Evolutionary conservation across 2,797 vertebrate genomes (phyloP).

Genomic region (Pseudopleuronectes americanus): DNA sequence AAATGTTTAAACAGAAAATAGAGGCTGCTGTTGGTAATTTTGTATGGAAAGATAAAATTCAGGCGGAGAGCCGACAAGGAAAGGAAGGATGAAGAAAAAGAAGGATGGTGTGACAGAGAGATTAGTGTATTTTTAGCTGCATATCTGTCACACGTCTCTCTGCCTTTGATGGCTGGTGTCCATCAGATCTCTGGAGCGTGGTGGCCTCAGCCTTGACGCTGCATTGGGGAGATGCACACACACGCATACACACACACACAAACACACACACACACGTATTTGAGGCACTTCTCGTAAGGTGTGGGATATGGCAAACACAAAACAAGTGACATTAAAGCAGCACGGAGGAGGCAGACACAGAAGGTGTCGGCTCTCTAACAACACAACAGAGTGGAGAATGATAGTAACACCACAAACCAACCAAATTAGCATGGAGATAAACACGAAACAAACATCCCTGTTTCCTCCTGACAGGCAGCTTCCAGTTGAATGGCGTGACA

Average conservation of each 20-base stretch:
- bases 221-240: constrained; percentile 72
- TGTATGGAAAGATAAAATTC: neutral
- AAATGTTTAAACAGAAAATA: no score
- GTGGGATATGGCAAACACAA: neutral
- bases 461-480: constrained; percentile 31
- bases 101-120: constrained; percentile 20
- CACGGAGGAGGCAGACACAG: neutral
- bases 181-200: constrained; percentile 82
- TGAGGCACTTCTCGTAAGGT: neutral
- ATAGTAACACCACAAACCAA: neutral
- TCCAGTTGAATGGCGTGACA: constrained; percentile 39
- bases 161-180: constrained; percentile 79
- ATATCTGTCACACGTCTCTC: constrained; percentile 72
- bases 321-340: constrained; percentile 25
- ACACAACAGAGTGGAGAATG: neutral
- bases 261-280: constrained; percentile 8
- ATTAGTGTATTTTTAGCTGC: constrained; percentile 78
- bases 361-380: neutral
- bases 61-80: constrained; percentile 1
- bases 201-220: constrained; percentile 81
- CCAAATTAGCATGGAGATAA: neutral
- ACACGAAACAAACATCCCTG: neutral
- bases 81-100: constrained; percentile 31
- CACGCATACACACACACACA: constrained; percentile 21
- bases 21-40: neutral